phyloP scores from a whole-genome alignment of 2,113 vertebrate species.

The Scartelaos histophorus region DNA sequence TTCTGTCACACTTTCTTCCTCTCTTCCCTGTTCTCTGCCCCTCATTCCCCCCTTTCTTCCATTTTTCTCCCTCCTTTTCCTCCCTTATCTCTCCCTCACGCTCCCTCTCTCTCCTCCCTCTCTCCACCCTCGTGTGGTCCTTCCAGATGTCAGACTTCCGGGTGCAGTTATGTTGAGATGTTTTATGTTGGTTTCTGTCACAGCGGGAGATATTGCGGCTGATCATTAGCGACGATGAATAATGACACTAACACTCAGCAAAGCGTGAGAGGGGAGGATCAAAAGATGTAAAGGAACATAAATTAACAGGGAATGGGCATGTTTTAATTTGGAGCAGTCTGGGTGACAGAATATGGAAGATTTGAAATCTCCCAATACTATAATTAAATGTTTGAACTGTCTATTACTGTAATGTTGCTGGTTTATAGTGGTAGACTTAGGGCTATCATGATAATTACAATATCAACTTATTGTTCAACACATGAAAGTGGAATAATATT shows the following conservation, averaged over 20 bases:
- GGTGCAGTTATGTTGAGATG: conserved; percentile 43
- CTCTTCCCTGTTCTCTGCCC: no score
- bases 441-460: no score
- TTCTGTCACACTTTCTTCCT: no score
- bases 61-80: no score
- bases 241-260: conserved; percentile 51
- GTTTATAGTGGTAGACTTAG: neutral
- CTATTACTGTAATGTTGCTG: neutral
- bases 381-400: neutral
- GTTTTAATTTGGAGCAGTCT: conserved; percentile 11
- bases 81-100: neutral
- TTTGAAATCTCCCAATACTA: neutral
- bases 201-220: conserved; percentile 47
- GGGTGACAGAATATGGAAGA: conserved; percentile 2
- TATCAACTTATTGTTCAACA: no score
- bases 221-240: conserved; percentile 59
- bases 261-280: conserved; percentile 21
- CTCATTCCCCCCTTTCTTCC: no score
- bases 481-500: no score
- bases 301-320: conserved; percentile 10
- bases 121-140: conserved; percentile 39
- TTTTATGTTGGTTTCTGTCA: conserved; percentile 53
- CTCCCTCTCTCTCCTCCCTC: neutral
- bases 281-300: conserved; percentile 9
- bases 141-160: conserved; percentile 74